A percentile compares a stretch with the other conserved stretches of the same genome.
Conservation (phyloP, 2,113 vertebrate species). For the Odocoileus virginianus region DNA sequence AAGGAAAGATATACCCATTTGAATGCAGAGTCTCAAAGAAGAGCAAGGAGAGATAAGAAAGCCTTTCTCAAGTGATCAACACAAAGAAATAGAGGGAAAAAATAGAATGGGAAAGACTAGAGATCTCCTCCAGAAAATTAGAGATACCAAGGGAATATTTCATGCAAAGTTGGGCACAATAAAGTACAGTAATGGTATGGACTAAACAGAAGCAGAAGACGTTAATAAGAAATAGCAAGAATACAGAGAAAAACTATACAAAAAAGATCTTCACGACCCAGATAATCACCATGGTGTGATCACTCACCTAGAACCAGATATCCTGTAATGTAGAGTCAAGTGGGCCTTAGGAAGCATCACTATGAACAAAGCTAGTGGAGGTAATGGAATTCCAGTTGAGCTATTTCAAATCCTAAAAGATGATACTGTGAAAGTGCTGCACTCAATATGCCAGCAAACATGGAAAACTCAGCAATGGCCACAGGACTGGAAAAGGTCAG, state of each 20-base stretch:
- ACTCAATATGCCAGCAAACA: not conserved
- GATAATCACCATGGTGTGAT: not conserved
- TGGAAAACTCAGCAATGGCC: not conserved
- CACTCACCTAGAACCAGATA: not conserved
- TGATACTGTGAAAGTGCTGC: not conserved
- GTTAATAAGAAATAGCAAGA: not conserved
- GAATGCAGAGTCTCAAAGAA: not conserved
- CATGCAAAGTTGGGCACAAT: not conserved
- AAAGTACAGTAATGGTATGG: not conserved
- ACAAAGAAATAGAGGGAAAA: not conserved
- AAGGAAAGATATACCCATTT: not conserved
- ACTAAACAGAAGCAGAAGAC: not conserved
- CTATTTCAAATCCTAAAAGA: not conserved
- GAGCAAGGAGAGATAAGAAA: not conserved
- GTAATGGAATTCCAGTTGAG: not conserved
- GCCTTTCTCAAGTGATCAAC: not conserved
- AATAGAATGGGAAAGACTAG: not conserved
- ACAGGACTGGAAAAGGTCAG: not conserved
- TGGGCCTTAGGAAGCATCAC: not conserved
- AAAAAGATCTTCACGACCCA: not conserved
- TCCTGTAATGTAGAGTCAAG: not conserved
- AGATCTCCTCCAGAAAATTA: not conserved
- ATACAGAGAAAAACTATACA: not conserved
- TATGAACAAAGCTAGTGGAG: not conserved
- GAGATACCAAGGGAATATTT: not conserved